Evolutionary conservation across 2,797 vertebrate genomes (phyloP), one percentile per base, ranked within the genome.

Genomic region (Diplodus puntazzo): DNA sequence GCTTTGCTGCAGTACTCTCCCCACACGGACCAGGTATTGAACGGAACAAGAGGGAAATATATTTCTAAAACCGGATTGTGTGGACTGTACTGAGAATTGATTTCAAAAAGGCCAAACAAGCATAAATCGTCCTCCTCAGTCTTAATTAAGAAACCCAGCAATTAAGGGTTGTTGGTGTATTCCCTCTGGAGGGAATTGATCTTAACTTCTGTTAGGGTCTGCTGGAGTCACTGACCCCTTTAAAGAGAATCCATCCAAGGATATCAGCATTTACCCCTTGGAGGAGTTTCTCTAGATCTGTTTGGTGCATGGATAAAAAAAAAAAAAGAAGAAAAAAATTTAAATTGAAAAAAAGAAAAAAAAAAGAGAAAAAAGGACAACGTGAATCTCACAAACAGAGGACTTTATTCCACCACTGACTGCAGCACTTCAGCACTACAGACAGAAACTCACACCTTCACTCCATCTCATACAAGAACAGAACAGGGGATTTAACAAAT

Each of bases 361-460:
- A 61, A 59, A 76, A 58, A 55, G 3, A 59, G 20, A 27, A 3
- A 27, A 62, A n/a, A 52, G 8, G 13, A 69, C 11, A 10, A 3
- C 7, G 4, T 54, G 18, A 75, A 54, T 94, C 92, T 95, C 95
- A 95, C 95, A 95, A 94, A 95, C 92, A 69, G 88, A 94, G 92
- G 93, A 95, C 93, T 96, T 96, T 96, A 95, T 95, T 96, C 81
- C 64, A 73, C 86, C 69, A 63, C 85, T 84, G 84, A 83, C 88
- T 84, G 90, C 69, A 90, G 81, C 48, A 81, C 64, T 16, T 59
- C 9, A 75, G 80, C 45, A 75, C 84, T 34, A 63, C 92, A 90
- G 88, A 90, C 90, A 92, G 83, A 83, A 69, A 81, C 84, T 85
- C 86, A 92, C 87, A 86, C 86, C 86, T 83, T 82, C 43, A 79